Conservation (phyloP, 35 echinoderm and acorn worm genomes). For the Patiria miniata region DNA sequence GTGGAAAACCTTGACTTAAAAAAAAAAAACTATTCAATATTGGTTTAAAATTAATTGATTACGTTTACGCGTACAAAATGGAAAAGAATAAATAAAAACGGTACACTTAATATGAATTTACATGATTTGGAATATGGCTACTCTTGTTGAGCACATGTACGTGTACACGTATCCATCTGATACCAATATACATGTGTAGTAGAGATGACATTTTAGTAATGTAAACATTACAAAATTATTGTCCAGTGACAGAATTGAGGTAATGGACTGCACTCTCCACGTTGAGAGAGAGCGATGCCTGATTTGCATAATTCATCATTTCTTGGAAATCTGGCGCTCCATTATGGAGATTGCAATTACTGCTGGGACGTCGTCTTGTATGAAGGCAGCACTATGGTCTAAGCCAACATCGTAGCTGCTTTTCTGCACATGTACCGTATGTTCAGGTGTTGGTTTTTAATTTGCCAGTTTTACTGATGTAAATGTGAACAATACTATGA, state of each 20-base stretch:
- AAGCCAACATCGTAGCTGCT: neutral
- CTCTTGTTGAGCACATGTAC: too few species aligned
- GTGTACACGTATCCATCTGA: too few species aligned
- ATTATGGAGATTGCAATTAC: neutral
- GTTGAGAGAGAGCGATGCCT: neutral
- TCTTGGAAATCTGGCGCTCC: neutral
- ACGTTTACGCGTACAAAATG: too few species aligned
- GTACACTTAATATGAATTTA: too few species aligned
- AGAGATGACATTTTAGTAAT: neutral
- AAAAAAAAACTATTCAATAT: too few species aligned
- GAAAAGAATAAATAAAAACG: too few species aligned
- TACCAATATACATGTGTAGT: neutral
- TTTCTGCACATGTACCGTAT: neutral
- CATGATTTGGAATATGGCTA: too few species aligned
- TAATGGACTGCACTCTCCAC: neutral
- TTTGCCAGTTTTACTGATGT: neutral
- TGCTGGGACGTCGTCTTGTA: neutral
- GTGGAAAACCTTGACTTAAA: too few species aligned
- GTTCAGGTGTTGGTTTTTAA: neutral
- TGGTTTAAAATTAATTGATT: too few species aligned
- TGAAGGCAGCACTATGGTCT: neutral
- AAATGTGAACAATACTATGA: neutral
- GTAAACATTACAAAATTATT: neutral
- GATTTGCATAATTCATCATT: constrained; percentile 11
- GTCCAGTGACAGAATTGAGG: neutral